phyloP scores from a whole-genome alignment of 2,113 vertebrate genomes.

The Otolemur garnettii region DNA sequence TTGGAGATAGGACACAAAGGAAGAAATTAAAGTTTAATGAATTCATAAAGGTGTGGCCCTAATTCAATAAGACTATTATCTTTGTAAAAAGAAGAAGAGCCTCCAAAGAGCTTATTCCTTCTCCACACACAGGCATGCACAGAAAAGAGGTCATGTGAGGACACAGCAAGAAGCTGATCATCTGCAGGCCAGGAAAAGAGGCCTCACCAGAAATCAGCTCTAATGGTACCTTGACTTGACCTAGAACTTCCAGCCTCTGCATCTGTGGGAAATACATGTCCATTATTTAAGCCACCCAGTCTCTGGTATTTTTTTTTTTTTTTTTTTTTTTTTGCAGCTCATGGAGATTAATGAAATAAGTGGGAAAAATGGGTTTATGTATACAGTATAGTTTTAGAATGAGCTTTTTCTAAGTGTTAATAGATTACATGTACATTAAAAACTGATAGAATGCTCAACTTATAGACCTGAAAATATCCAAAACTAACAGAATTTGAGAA shows the following conservation, averaged over 20 bases:
- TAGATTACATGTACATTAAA: neutral
- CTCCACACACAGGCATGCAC: too few relatives aligned
- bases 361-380: neutral
- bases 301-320: neutral
- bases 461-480: neutral
- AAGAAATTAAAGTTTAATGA: neutral
- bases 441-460: neutral
- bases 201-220: too few relatives aligned
- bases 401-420: neutral
- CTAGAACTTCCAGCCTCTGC: too few relatives aligned
- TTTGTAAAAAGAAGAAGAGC: neutral
- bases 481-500: neutral
- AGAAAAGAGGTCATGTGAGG: too few relatives aligned
- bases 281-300: too few relatives aligned
- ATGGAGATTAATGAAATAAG: neutral
- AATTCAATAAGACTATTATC: neutral
- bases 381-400: neutral
- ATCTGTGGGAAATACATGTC: too few relatives aligned
- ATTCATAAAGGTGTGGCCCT: neutral
- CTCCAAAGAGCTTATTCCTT: too few relatives aligned
- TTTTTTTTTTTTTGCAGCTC: neutral
- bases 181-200: neutral
- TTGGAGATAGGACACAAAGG: neutral
- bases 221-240: neutral
- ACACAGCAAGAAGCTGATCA: too few relatives aligned